Percentiles rank a stretch among this genome's conserved stretches.
Evolutionary conservation across 2,888 invertebrate genomes (phyloP).

Genomic region (Leptothorax acervorum): DNA sequence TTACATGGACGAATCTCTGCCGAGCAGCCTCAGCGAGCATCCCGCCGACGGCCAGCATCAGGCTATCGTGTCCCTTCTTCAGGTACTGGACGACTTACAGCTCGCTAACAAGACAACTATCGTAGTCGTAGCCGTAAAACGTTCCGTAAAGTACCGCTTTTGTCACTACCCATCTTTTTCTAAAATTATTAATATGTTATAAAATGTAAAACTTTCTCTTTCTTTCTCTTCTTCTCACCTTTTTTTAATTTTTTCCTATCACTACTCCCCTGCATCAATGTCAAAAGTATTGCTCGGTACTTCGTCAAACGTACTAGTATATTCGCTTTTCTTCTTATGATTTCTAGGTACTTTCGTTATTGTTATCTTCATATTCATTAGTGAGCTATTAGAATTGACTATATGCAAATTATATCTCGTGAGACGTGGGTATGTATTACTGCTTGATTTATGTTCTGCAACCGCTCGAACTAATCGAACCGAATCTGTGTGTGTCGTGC

Average conservation of each 20-base stretch:
- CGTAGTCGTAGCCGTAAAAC: constrained; percentile 81
- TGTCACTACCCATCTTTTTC: constrained; percentile 31
- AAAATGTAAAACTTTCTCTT: constrained; percentile 10
- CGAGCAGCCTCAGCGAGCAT: constrained; percentile 92
- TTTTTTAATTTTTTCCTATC: constrained; percentile 23
- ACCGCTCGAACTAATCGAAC: not conserved
- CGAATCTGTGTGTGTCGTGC: not conserved
- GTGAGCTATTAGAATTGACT: constrained; percentile 56
- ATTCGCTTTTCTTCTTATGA: constrained; percentile 48
- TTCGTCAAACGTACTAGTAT: constrained; percentile 14
- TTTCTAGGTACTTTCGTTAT: constrained; percentile 52
- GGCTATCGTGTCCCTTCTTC: constrained; percentile 85
- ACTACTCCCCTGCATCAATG: not conserved
- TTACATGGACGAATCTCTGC: constrained; percentile 96
- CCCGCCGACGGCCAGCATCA: constrained; percentile 86
- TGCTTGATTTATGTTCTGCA: constrained; percentile 42
- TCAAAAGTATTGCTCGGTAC: constrained; percentile 38
- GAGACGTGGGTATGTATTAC: constrained; percentile 66
- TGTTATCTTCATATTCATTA: constrained; percentile 28
- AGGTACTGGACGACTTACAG: constrained; percentile 84
- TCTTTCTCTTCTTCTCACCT: not conserved
- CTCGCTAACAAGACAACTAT: constrained; percentile 76
- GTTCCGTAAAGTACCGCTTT: constrained; percentile 75
- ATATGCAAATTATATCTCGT: constrained; percentile 58
- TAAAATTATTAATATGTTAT: constrained; percentile 2